phyloP scores from a whole-genome alignment of 1,140 invertebrate genomes.

The Phymastichus coffea region DNA sequence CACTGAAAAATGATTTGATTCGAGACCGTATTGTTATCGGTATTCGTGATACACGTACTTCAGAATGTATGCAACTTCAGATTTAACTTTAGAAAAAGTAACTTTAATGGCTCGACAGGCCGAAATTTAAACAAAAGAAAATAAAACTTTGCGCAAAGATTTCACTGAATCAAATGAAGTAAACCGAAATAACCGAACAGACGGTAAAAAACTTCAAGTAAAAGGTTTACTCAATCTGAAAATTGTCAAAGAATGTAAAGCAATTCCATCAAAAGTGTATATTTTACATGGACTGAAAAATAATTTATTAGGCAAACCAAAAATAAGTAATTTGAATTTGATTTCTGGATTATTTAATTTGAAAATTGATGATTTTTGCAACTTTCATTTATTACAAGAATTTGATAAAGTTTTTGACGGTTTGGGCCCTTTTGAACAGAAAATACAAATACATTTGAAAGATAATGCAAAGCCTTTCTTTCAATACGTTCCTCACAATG shows the following conservation, averaged over 20 bases:
- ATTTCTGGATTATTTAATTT: constrained; percentile 7
- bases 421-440: not conserved
- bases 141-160: not conserved
- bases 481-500: not conserved
- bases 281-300: constrained; percentile 19
- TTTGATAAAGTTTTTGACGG: constrained; percentile 16
- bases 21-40: constrained; percentile 46
- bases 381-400: constrained; percentile 3
- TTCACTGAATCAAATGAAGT: not conserved
- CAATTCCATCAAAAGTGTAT: not conserved
- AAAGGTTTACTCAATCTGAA: not conserved
- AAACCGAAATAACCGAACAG: not conserved
- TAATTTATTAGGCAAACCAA: constrained; percentile 20
- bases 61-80: constrained; percentile 35
- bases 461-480: not conserved
- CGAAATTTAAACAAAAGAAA: constrained; percentile 31
- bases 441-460: constrained; percentile 11
- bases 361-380: not conserved
- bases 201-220: constrained; percentile 11
- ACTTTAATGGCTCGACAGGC: constrained; percentile 31
- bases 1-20: constrained; percentile 42
- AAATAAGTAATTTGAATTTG: constrained; percentile 23
- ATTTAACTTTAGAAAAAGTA: constrained; percentile 34
- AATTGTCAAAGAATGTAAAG: not conserved
- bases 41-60: constrained; percentile 31